Conservation (phyloP, 2,113 vertebrate species). For the Hippoglossus stenolepis region DNA sequence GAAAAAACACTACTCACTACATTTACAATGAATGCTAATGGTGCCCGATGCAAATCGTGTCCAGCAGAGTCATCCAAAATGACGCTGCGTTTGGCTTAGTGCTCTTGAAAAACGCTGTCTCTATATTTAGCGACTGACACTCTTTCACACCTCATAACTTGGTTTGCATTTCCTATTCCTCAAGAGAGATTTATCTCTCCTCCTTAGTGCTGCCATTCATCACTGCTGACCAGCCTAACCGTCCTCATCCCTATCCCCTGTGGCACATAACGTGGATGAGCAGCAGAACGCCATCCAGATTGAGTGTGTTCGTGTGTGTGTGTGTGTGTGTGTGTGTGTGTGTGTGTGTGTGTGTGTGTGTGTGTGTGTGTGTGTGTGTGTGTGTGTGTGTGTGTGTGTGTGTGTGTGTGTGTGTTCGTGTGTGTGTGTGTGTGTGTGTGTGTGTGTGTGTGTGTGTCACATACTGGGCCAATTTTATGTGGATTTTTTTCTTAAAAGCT, state of each 20-base stretch:
- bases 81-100: background rate
- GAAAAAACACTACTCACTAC: no score
- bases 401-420: no score
- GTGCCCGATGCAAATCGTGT: no score
- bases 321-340: background rate
- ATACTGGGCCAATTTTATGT: conserved; percentile 3
- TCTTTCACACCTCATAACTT: conserved; percentile 1
- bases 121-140: conserved; percentile 2
- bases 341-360: no score
- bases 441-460: background rate
- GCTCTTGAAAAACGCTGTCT: background rate
- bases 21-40: no score
- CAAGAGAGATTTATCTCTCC: conserved; percentile 20
- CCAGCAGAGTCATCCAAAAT: background rate
- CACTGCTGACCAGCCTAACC: conserved; percentile 49
- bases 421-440: background rate
- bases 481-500: background rate
- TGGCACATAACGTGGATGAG: conserved; percentile 49
- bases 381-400: background rate
- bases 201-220: conserved; percentile 16
- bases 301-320: background rate
- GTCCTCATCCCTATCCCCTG: conserved; percentile 22
- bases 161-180: conserved; percentile 18
- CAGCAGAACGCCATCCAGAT: conserved; percentile 24
- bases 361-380: no score